phyloP scores from a whole-genome alignment of 2,888 invertebrate genomes.

The Hirtodrosophila trivittata region DNA sequence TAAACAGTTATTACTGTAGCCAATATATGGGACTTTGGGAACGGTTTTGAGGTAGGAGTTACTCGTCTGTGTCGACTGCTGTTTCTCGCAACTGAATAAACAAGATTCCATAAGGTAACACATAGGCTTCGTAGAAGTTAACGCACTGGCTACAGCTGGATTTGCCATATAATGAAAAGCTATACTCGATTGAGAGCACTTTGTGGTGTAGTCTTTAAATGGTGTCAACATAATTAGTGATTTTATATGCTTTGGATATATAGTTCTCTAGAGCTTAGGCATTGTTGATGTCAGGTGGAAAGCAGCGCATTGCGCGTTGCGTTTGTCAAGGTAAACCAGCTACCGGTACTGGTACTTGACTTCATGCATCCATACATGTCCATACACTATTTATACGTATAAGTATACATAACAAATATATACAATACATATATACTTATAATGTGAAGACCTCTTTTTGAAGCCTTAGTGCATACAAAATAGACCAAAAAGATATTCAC shows the following conservation, averaged over 20 bases:
- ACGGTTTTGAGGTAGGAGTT: slow-evolving; percentile 2
- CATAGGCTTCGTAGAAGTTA: slow-evolving; percentile 11
- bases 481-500: neutral
- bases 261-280: slow-evolving; percentile 9
- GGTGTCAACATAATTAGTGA: slow-evolving; percentile 28
- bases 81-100: slow-evolving; percentile 38
- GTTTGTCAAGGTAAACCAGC: slow-evolving; percentile 54
- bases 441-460: slow-evolving; percentile 17
- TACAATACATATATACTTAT: neutral
- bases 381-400: slow-evolving; percentile 1
- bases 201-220: slow-evolving; percentile 31
- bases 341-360: slow-evolving; percentile 16
- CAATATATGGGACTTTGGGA: slow-evolving; percentile 7
- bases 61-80: slow-evolving; percentile 6
- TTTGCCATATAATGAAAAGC: slow-evolving; percentile 26
- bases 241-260: slow-evolving; percentile 5
- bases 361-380: slow-evolving; percentile 12
- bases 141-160: slow-evolving; percentile 1
- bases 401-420: neutral
- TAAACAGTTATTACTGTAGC: neutral
- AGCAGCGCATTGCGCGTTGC: slow-evolving; percentile 24
- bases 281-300: slow-evolving; percentile 58
- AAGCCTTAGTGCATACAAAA: slow-evolving; percentile 10
- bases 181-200: slow-evolving; percentile 19
- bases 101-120: slow-evolving; percentile 1